Base-by-base conservation (phyloP, 2,888 invertebrate species). In the Phorcus lineatus region DNA sequence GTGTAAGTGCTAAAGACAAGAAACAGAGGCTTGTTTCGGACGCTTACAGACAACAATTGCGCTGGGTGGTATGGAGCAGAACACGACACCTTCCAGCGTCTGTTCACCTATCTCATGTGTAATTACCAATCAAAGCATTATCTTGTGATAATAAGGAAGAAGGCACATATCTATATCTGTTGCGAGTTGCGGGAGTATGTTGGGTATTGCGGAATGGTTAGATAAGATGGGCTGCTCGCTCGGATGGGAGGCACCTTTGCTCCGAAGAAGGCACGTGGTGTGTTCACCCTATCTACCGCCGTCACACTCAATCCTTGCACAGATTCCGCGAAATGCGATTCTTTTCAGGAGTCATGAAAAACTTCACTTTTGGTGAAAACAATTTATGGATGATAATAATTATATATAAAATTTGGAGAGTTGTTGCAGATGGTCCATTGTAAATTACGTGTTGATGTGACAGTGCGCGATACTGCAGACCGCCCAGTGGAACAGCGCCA, bases 101-200 rank as follows among this genome's bases (percentile, higher is more conserved):
- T 40, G 70, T 70, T 36, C 19, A 36, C 31, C 70, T 70, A 70
- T 36, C 40, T 19, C 36, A 31, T 40, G 40, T 70, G 70, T 40
- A 31, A 70, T 70, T 70, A 31, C 70, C 70, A 70, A 70, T 70
- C 70, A 70, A 40, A 70, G 36, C 19, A 70, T 70, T 70, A 70
- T 70, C 70, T 36, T 31, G 70, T 40, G 40, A 70, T 70, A 70
- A 40, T 70, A 36, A 40, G 70, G 19, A 70, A 70, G 19, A 70
- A 70, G 36, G 19, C 70, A 70, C 19, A 19, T 70, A 17, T 36
- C 36, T 70, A 40, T 70, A 36, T 28, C 40, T 36, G 70, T 36
- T 28, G 31, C 19, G 70, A 28, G 62, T 62, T 62, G 62, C 28
- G 28, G 62, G 28, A 62, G 62, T 28, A 24, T 28, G 28, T 13